Evolutionary conservation across 2,888 invertebrate genomes (phyloP).

Genomic region (Drosophila hawaiiensis): DNA sequence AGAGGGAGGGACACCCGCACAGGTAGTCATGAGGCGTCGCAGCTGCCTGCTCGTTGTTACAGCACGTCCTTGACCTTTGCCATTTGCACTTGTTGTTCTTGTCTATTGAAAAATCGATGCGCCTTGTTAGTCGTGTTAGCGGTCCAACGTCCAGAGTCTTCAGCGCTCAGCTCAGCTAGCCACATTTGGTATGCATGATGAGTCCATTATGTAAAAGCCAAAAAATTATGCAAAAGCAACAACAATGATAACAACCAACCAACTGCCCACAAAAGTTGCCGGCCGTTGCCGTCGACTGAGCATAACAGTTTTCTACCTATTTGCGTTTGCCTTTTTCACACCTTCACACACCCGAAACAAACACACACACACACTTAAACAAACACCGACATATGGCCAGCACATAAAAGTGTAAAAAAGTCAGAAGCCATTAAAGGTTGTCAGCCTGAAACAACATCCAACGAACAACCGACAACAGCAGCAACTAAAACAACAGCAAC

Average conservation of each 20-base stretch:
- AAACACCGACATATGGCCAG: conserved; percentile 39
- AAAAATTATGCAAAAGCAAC: conserved; percentile 65
- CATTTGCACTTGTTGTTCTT: conserved; percentile 69
- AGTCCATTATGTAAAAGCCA: conserved; percentile 51
- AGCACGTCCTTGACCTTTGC: conserved; percentile 74
- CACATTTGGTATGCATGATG: conserved; percentile 64
- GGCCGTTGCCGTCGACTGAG: conserved; percentile 69
- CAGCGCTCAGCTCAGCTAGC: conserved; percentile 11
- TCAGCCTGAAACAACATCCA: conserved; percentile 42
- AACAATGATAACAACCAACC: not conserved
- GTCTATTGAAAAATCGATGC: conserved; percentile 67
- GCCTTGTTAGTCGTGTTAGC: not conserved
- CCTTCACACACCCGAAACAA: conserved; percentile 66
- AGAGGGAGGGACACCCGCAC: conserved; percentile 42
- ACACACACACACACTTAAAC: conserved; percentile 25
- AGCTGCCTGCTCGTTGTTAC: conserved; percentile 30
- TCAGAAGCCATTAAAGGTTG: conserved; percentile 77
- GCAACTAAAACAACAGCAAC: conserved; percentile 27
- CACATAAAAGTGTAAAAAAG: conserved; percentile 73
- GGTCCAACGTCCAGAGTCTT: conserved; percentile 24
- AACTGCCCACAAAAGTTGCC: conserved; percentile 30
- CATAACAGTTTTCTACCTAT: conserved; percentile 77
- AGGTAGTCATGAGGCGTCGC: conserved; percentile 53
- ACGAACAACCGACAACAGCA: conserved; percentile 4
- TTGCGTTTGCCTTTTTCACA: conserved; percentile 69